Percentiles rank a stretch among this genome's conserved stretches.
phyloP scores from a whole-genome alignment of 1,140 invertebrate genomes.

The Aphelenchoides besseyi region DNA sequence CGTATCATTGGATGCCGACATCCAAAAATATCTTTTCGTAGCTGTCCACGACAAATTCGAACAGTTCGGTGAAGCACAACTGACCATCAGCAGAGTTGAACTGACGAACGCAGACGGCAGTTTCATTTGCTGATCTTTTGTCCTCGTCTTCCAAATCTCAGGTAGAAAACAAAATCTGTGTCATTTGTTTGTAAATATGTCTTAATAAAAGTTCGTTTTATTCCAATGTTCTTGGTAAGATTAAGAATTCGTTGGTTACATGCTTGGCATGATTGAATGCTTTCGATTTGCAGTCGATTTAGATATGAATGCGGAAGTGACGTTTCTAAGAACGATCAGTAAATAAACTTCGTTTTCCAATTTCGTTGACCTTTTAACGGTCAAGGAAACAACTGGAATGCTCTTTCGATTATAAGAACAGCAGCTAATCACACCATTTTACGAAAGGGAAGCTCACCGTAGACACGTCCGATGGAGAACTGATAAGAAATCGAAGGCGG shows the following conservation, averaged over 20 bases:
- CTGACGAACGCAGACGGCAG: slow-evolving; percentile 27
- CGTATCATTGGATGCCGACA: slow-evolving; percentile 39
- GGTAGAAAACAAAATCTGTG: no score
- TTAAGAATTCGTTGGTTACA: no score
- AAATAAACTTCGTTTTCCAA: no score
- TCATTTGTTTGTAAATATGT: no score
- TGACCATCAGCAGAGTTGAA: slow-evolving; percentile 16
- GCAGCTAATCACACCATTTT: background rate
- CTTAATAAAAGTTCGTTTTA: no score
- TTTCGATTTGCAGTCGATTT: no score
- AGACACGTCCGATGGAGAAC: background rate
- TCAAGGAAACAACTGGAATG: no score
- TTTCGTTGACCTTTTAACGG: no score
- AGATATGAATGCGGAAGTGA: no score
- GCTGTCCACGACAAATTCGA: slow-evolving; percentile 42
- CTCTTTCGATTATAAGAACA: background rate
- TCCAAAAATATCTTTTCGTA: slow-evolving; percentile 39
- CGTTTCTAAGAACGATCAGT: no score
- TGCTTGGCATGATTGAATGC: no score
- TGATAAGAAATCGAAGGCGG: background rate
- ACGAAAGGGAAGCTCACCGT: background rate
- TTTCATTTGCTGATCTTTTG: slow-evolving; percentile 24
- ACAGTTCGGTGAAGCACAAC: slow-evolving; percentile 41
- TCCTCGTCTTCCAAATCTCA: background rate
- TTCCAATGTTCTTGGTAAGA: no score